Evolutionary conservation across 2,888 invertebrate species (phyloP).

Genomic region (Spisula solida): DNA sequence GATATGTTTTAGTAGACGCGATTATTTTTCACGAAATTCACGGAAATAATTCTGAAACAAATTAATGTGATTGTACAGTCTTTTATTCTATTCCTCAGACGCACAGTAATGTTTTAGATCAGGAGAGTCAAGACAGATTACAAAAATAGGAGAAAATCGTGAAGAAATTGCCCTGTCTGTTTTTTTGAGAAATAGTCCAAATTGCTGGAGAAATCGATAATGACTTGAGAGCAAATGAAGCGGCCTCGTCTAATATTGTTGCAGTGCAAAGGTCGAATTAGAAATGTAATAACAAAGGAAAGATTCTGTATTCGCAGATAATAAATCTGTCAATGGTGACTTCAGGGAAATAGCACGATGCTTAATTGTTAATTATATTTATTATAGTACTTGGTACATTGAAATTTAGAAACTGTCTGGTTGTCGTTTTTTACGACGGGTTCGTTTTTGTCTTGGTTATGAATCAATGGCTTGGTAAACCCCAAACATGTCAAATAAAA

Average conservation of each 20-base stretch:
- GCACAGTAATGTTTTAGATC: neutral
- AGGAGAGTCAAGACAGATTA: neutral
- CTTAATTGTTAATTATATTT: neutral
- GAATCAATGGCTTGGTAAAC: too few relatives aligned
- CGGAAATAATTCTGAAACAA: too few relatives aligned
- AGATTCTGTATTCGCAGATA: neutral
- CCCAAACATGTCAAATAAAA: too few relatives aligned
- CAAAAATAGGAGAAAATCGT: neutral
- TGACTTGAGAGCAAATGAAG: neutral
- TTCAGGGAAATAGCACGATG: neutral
- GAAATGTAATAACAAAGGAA: slow-evolving; percentile 9
- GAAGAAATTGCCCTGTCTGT: neutral
- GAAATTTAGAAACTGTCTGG: neutral
- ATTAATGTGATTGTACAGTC: too few relatives aligned
- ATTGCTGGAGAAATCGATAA: neutral
- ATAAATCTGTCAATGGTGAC: neutral
- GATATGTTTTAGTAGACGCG: too few relatives aligned
- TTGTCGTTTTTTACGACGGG: neutral
- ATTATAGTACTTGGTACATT: neutral
- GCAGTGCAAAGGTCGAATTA: slow-evolving; percentile 16
- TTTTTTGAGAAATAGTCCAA: neutral
- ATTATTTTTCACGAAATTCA: too few relatives aligned
- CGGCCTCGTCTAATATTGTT: neutral
- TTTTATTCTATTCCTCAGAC: neutral
- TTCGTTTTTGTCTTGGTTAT: neutral